Evolutionary conservation across 2,797 vertebrate species (phyloP).

Genomic region (Danio albolineatus): DNA sequence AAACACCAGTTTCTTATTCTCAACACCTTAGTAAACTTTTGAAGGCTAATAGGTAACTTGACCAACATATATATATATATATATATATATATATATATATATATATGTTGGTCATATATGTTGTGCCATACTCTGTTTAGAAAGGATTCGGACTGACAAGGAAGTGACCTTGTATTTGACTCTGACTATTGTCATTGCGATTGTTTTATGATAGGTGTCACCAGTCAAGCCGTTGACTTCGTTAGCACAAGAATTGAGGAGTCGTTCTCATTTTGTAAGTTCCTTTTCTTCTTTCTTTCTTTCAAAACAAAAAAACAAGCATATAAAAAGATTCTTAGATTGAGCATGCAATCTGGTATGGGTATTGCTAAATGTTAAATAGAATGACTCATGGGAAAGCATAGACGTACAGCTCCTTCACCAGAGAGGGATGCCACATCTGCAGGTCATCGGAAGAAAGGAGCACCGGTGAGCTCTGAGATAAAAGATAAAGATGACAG

Average conservation of each 20-base stretch:
- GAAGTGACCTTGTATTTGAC: not conserved
- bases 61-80: too few species aligned
- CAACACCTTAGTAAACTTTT: not conserved
- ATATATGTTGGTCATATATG: too few species aligned
- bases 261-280: slow-evolving; percentile 27
- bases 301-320: too few species aligned
- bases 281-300: not conserved
- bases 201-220: not conserved
- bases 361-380: slow-evolving; percentile 10
- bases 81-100: too few species aligned
- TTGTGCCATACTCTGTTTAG: not conserved
- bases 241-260: slow-evolving; percentile 28
- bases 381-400: slow-evolving; percentile 17
- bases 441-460: slow-evolving; percentile 47
- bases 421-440: slow-evolving; percentile 17
- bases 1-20: slow-evolving; percentile 22
- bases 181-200: slow-evolving; percentile 7
- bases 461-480: slow-evolving; percentile 54
- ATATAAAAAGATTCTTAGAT: not conserved
- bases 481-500: slow-evolving; percentile 69
- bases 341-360: not conserved
- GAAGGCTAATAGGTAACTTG: slow-evolving; percentile 25
- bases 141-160: not conserved
- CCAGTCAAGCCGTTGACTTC: slow-evolving; percentile 36
- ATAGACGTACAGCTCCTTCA: not conserved